Conservation (phyloP, 2,797 vertebrate genomes). For the Darevskia mixta region DNA sequence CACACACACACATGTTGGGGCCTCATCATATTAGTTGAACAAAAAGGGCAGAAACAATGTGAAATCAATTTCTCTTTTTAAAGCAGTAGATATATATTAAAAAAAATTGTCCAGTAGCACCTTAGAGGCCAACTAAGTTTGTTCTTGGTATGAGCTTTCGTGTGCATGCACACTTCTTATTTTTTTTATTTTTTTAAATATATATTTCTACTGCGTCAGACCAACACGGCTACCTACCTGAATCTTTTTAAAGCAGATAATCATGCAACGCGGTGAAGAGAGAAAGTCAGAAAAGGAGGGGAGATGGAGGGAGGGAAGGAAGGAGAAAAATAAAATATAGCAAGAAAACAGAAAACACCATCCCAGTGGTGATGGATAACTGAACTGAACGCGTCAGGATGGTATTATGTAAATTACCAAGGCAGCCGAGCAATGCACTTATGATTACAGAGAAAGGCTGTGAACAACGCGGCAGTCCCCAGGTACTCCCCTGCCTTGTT, state of each 20-base stretch:
- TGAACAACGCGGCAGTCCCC: slow-evolving; percentile 88
- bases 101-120: too few relatives aligned
- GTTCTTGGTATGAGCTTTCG: too few relatives aligned
- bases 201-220: too few relatives aligned
- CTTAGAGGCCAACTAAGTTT: too few relatives aligned
- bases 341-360: slow-evolving; percentile 85
- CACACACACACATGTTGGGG: slow-evolving; percentile 29
- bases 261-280: slow-evolving; percentile 59
- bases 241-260: slow-evolving; percentile 76
- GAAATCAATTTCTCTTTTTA: slow-evolving; percentile 87
- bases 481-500: slow-evolving; percentile 87
- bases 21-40: slow-evolving; percentile 88
- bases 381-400: slow-evolving; percentile 90
- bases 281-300: slow-evolving; percentile 38
- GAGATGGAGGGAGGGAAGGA: slow-evolving; percentile 16
- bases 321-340: slow-evolving; percentile 82
- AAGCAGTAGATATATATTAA: neutral
- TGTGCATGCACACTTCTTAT: too few relatives aligned
- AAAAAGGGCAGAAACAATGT: slow-evolving; percentile 84
- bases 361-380: slow-evolving; percentile 89
- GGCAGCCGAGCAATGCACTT: slow-evolving; percentile 91
- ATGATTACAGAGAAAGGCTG: slow-evolving; percentile 89
- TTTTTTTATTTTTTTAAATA: too few relatives aligned
- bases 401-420: slow-evolving; percentile 95
- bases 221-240: too few relatives aligned